A percentile compares a stretch with the other conserved stretches of the same genome.
Evolutionary conservation across 2,113 vertebrate species (phyloP).

Genomic region (Uria lomvia): DNA sequence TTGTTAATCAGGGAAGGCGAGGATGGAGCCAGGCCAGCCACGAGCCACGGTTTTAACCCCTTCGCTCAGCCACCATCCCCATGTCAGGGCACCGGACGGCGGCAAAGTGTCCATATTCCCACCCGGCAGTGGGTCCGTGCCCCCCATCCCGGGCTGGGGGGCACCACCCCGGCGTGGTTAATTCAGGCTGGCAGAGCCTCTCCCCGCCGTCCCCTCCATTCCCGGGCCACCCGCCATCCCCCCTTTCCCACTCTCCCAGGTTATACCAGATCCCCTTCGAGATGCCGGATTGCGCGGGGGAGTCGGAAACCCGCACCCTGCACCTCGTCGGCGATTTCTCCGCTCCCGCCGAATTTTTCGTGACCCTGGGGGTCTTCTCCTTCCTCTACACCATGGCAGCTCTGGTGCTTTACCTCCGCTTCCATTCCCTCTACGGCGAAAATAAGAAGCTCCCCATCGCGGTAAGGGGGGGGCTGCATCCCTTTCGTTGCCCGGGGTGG

Average conservation of each 20-base stretch:
- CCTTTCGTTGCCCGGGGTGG: no score
- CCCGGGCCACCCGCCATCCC: background rate
- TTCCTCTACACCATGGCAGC: constrained; percentile 89
- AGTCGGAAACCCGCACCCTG: background rate
- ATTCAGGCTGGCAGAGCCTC: background rate
- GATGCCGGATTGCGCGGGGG: constrained; percentile 71
- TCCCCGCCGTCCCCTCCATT: rapidly evolving
- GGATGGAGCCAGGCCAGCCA: background rate
- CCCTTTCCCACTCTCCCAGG: constrained; percentile 57
- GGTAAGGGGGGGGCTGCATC: constrained; percentile 70
- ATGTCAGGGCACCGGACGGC: rapidly evolving
- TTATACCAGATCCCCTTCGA: constrained; percentile 77
- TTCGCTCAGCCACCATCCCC: background rate
- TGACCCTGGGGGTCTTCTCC: constrained; percentile 87
- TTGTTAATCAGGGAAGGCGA: background rate
- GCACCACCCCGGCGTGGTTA: background rate
- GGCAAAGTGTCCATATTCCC: background rate
- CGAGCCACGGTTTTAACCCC: rapidly evolving
- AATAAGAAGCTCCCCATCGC: constrained; percentile 78
- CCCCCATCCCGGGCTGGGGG: background rate
- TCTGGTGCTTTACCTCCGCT: constrained; percentile 88
- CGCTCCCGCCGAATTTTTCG: constrained; percentile 88
- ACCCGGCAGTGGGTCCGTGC: rapidly evolving
- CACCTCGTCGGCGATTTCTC: constrained; percentile 84
- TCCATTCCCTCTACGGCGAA: constrained; percentile 82